Percentiles rank a stretch among this genome's conserved stretches.
Evolutionary conservation across 2,888 invertebrate genomes (phyloP).

Genomic region (Melanostoma scalare): DNA sequence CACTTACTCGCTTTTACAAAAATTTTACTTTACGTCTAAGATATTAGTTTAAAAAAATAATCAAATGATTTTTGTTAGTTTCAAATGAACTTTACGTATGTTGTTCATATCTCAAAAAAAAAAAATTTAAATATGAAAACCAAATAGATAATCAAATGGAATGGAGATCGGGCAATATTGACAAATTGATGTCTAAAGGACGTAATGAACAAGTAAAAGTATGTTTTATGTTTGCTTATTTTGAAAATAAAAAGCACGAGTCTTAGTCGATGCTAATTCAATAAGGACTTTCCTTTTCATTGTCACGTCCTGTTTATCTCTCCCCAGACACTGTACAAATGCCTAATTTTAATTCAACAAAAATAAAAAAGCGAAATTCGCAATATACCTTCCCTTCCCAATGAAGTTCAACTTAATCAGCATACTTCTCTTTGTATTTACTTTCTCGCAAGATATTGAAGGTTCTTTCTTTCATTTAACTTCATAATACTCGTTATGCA

Average conservation of each 20-base stretch:
- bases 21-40: conserved; percentile 56
- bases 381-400: no score
- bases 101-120: conserved; percentile 6
- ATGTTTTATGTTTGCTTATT: neutral
- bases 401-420: no score
- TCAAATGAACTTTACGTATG: conserved; percentile 19
- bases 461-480: conserved; percentile 55
- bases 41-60: conserved; percentile 60
- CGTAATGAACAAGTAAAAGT: neutral
- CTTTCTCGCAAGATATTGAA: conserved; percentile 20
- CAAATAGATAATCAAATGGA: conserved; percentile 12
- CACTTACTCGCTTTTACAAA: conserved; percentile 52
- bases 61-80: conserved; percentile 29
- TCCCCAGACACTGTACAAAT: no score
- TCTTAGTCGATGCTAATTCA: no score
- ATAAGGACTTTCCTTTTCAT: no score
- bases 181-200: neutral
- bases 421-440: no score
- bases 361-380: no score
- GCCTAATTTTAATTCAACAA: no score
- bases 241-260: no score
- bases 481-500: conserved; percentile 53
- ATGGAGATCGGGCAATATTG: conserved; percentile 31
- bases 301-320: no score
- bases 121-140: conserved; percentile 16